Percentiles rank a stretch among this genome's conserved stretches.
These are phyloP conservation scores for Mesaphorura yosii DNA, from an alignment of 1,140 invertebrate genomes.

Conservation along the genomic window DNA sequence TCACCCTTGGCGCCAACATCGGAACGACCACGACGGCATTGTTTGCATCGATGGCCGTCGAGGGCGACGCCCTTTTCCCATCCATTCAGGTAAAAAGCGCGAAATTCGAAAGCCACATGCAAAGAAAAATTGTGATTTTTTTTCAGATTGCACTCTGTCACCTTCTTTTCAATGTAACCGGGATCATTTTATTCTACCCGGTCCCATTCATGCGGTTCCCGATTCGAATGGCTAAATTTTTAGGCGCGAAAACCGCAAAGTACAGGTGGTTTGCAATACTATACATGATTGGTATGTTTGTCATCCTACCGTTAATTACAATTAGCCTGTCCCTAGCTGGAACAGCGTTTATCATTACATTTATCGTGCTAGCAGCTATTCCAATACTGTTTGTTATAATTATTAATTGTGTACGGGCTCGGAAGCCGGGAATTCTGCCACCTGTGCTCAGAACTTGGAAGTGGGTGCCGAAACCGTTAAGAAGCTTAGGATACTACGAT, in stretches of 20 bases:
- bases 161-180: constrained; percentile 50
- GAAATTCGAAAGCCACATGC: neutral
- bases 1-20: constrained; percentile 51
- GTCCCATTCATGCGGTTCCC: constrained; percentile 47
- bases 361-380: constrained; percentile 25
- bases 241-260: constrained; percentile 43
- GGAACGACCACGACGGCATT: constrained; percentile 49
- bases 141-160: constrained; percentile 49
- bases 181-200: constrained; percentile 50
- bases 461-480: constrained; percentile 41
- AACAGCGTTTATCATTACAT: constrained; percentile 18
- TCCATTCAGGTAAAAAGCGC: constrained; percentile 39
- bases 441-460: constrained; percentile 39
- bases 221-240: constrained; percentile 42
- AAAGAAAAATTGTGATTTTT: neutral
- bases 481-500: constrained; percentile 40
- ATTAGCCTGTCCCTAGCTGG: constrained; percentile 40
- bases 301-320: constrained; percentile 41
- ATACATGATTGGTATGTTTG: constrained; percentile 45
- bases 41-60: constrained; percentile 43
- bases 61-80: constrained; percentile 33
- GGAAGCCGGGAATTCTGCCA: constrained; percentile 38
- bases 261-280: constrained; percentile 46
- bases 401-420: constrained; percentile 36
- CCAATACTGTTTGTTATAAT: constrained; percentile 32